Base-by-base conservation (phyloP, 2,888 invertebrate species). In the Lypha dubia region DNA sequence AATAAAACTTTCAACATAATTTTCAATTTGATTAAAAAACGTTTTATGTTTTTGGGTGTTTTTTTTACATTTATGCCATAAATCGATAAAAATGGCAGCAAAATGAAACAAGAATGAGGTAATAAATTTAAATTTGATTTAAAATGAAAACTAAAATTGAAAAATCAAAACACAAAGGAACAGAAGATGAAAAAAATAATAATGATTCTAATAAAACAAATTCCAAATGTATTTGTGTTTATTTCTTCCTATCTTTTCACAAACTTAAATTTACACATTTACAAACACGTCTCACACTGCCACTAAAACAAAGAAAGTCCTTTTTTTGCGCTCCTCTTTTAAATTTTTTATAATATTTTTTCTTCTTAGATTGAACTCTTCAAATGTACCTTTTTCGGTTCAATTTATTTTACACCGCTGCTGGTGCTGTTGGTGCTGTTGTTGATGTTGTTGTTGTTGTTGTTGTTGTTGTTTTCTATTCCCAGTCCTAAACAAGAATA, bases 341-440 rank as follows among this genome's bases (percentile, higher is more conserved):
- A 9, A 49, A n/a, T 17, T 17, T 17, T 17, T 7, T 38, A 41
- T 32, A 35, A 22, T 60, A 11, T 46, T 62, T 49, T 5, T 11
- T 28, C 5, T 3, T 28, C 58, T 24, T 8, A 46, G 28, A 79
- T 49, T 58, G 49, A 79, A 71, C 20, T 28, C 46, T 65, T 71
- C 38, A 67, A 65, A 22, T 60, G 28, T 41, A 70, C 41, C 17
- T 63, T 63, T 38, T 58, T 49, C 24, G n/a, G 15, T 53, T 73
- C 60, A 46, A 71, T 71, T 71, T 71, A 70, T 65, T 65, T 44
- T 46, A 13, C 20, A 6, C 20, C 49, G 68, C 41, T 62, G 53
- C 15, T 53, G 28, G 2, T 53, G 35, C 41, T 60, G 51, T 44
- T 38, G 17, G 28, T 28, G n/a, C n/a, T 53, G 35, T 49, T 60